Evolutionary conservation across 2,797 vertebrate genomes (phyloP).

Genomic region (Glyptemys insculpta): DNA sequence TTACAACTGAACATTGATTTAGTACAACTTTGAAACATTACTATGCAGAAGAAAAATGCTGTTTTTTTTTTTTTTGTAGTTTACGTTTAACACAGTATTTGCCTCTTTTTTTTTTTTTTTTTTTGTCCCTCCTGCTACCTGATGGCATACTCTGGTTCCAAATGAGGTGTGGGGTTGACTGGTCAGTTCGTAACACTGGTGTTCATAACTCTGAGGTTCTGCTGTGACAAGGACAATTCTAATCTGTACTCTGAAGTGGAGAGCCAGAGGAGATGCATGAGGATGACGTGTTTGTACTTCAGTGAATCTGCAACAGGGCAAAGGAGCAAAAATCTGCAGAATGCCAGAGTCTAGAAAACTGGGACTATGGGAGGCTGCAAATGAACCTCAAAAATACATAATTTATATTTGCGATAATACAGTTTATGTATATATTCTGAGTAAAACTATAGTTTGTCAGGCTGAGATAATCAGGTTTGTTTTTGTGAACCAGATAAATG

Average conservation of each 20-base stretch:
- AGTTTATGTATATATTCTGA: not conserved
- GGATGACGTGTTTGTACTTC: not conserved
- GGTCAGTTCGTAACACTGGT: too few species aligned
- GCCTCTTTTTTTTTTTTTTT: too few species aligned
- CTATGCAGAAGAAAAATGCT: too few species aligned
- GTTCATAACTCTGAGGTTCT: too few species aligned
- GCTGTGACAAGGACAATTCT: not conserved
- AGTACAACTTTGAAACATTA: too few species aligned
- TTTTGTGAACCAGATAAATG: not conserved
- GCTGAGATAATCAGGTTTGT: not conserved
- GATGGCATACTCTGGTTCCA: too few species aligned
- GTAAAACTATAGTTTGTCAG: not conserved
- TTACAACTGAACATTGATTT: too few species aligned
- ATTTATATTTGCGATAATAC: not conserved
- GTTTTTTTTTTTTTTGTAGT: too few species aligned
- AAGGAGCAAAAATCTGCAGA: not conserved
- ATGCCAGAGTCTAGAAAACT: not conserved
- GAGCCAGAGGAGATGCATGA: not conserved
- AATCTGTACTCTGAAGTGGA: not conserved
- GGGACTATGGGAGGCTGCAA: not conserved
- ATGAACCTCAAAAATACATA: not conserved
- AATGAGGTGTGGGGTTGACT: too few species aligned
- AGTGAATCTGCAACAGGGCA: not conserved
- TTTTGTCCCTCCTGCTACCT: too few species aligned
- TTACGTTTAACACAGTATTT: too few species aligned